Conservation (phyloP, 2,113 vertebrate genomes). For the Apus apus region DNA sequence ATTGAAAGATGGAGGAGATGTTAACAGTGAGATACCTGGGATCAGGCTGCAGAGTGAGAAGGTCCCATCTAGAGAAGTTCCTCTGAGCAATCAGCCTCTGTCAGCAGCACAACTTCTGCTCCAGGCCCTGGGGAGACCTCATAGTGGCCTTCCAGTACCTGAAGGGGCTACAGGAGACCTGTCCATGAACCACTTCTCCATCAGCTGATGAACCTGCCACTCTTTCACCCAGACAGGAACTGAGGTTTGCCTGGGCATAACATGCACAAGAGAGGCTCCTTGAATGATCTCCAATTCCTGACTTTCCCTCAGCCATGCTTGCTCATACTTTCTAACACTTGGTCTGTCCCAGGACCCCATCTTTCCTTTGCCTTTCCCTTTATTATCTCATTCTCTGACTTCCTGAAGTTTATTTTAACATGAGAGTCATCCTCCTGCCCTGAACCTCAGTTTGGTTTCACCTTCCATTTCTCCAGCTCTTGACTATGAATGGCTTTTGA, state of each 20-base stretch:
- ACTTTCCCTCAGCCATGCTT: too few species aligned
- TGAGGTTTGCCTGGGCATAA: background rate
- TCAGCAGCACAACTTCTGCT: background rate
- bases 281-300: too few species aligned
- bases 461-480: background rate
- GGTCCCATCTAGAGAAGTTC: background rate
- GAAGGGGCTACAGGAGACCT: too few species aligned
- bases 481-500: background rate
- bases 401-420: background rate
- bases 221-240: background rate
- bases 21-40: background rate
- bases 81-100: background rate
- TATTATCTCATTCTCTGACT: background rate
- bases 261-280: background rate
- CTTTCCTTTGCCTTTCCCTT: background rate
- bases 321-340: background rate
- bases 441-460: background rate
- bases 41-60: background rate
- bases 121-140: background rate
- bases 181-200: background rate
- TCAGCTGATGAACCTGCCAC: background rate
- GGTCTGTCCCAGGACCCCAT: background rate
- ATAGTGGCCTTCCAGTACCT: too few species aligned
- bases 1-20: background rate
- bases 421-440: background rate